Percentiles rank a stretch among this genome's conserved stretches.
phyloP scores from a whole-genome alignment of 53 echinoderm and acorn worm species.

The Pentamera pediparva region DNA sequence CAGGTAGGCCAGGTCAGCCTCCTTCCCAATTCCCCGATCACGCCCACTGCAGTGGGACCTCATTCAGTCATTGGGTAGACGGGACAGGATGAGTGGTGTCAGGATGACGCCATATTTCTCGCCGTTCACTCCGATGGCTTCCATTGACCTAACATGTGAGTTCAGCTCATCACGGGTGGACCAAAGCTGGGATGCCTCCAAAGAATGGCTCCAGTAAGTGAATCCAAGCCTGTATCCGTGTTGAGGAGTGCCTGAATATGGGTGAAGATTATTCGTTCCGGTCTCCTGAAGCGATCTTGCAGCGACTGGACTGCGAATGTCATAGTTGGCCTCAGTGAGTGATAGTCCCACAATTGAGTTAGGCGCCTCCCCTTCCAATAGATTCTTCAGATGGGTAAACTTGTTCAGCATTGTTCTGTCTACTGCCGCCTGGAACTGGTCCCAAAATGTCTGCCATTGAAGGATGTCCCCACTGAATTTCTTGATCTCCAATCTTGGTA shows the following conservation, averaged over 20 bases:
- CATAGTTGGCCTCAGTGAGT: conserved; percentile 12
- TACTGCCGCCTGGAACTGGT: conserved; percentile 5
- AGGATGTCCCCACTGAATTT: too few relatives aligned
- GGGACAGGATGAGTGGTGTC: neutral
- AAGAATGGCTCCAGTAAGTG: neutral
- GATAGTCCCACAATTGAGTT: conserved; percentile 17
- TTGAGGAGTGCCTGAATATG: conserved; percentile 32
- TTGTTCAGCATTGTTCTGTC: conserved; percentile 19
- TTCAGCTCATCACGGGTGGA: neutral
- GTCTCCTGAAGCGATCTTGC: conserved; percentile 11
- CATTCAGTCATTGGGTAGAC: neutral
- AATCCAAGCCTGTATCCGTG: conserved; percentile 10
- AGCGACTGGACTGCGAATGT: neutral
- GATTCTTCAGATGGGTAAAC: conserved; percentile 11
- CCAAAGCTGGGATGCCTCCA: neutral
- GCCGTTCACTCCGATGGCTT: conserved; percentile 2
- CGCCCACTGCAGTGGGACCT: neutral
- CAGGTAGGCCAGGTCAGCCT: neutral
- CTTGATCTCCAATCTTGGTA: conserved; percentile 18
- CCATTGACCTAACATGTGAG: conserved; percentile 22
- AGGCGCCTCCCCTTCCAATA: conserved; percentile 20
- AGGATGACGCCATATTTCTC: conserved; percentile 13
- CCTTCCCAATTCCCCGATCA: neutral
- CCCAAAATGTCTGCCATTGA: conserved; percentile 17
- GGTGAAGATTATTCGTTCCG: conserved; percentile 27